phyloP scores from a whole-genome alignment of 2,888 invertebrate genomes.

The Himalopsyche kuldschensis region DNA sequence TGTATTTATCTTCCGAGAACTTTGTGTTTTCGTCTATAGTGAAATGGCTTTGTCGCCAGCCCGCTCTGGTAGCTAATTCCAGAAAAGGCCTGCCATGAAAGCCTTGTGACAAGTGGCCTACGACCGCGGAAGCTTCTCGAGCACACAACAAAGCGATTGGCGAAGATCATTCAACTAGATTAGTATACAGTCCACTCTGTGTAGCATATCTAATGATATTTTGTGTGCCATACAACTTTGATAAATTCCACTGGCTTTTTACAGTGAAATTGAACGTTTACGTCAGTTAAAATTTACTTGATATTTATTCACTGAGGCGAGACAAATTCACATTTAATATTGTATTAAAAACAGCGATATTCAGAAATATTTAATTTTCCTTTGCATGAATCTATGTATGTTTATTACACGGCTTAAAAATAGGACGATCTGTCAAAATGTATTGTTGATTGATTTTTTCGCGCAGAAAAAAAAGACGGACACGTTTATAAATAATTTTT shows the following conservation, averaged over 20 bases:
- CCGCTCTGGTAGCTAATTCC: not conserved
- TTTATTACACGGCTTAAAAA: too few relatives aligned
- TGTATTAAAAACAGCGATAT: too few relatives aligned
- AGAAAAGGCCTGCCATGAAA: not conserved
- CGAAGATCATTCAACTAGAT: conserved; percentile 8
- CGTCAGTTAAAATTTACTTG: too few relatives aligned
- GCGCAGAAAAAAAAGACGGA: too few relatives aligned
- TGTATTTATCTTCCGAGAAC: not conserved
- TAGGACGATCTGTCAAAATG: too few relatives aligned
- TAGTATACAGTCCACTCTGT: not conserved
- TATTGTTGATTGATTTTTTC: too few relatives aligned
- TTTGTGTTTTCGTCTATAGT: not conserved
- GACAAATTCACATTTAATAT: too few relatives aligned
- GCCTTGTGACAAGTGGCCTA: conserved; percentile 6
- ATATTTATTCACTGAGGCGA: too few relatives aligned
- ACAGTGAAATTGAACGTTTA: not conserved
- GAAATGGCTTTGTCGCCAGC: not conserved
- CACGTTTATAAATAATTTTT: too few relatives aligned
- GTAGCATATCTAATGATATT: not conserved
- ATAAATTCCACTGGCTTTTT: not conserved
- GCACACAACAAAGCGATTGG: conserved; percentile 9
- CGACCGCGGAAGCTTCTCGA: not conserved
- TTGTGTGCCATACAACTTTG: not conserved
- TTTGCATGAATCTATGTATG: too few relatives aligned
- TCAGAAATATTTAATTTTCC: too few relatives aligned